phyloP scores from a whole-genome alignment of 2,113 vertebrate genomes.

The Leptodactylus fuscus region DNA sequence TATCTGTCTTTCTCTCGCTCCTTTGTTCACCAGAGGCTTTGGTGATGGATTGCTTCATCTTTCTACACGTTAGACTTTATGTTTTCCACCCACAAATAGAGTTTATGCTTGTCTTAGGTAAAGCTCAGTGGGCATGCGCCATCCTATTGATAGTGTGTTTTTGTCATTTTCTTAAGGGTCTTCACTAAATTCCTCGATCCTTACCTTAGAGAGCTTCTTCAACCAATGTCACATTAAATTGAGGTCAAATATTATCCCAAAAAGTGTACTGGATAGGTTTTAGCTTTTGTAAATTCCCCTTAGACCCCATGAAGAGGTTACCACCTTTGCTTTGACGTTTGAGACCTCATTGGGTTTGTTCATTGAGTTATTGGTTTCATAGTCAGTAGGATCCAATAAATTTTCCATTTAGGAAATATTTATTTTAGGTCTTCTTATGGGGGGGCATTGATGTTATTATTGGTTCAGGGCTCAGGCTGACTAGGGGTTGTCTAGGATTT shows the following conservation, averaged over 20 bases:
- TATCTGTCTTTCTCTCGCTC: not conserved
- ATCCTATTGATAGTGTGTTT: not conserved
- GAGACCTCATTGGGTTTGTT: not conserved
- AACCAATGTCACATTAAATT: not conserved
- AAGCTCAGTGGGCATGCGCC: not conserved
- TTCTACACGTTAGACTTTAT: not conserved
- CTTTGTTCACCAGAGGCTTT: not conserved
- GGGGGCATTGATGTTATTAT: no score
- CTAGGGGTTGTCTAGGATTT: no score
- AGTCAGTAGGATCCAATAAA: not conserved
- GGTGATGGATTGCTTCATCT: not conserved
- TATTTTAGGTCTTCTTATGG: not conserved
- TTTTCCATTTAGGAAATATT: not conserved
- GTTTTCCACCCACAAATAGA: not conserved
- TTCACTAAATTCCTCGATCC: not conserved
- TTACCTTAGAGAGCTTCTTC: not conserved
- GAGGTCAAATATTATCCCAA: not conserved
- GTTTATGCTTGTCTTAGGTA: not conserved
- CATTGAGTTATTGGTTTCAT: not conserved
- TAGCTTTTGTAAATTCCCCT: not conserved
- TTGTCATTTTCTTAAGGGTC: not conserved
- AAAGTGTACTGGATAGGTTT: not conserved
- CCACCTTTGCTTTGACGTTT: not conserved
- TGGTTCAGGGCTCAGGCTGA: no score
- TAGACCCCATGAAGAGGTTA: not conserved